Conservation (phyloP, 1,140 invertebrate species). For the Solenopsis invicta region DNA sequence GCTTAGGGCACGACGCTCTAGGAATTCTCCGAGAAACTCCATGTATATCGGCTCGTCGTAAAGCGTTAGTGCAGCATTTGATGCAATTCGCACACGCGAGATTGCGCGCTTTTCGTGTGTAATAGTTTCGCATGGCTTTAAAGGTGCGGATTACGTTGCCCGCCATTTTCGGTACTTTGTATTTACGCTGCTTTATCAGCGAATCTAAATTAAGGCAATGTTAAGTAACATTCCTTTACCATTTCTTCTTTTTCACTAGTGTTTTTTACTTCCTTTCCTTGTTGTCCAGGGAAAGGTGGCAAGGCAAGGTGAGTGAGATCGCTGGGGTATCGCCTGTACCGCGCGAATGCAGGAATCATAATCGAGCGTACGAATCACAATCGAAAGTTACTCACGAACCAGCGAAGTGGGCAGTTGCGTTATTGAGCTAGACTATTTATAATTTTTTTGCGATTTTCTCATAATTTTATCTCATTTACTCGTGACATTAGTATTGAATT, state of each 20-base stretch:
- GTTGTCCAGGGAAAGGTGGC: no score
- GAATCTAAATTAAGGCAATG: background rate
- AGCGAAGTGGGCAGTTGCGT: no score
- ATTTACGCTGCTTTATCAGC: background rate
- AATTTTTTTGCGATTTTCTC: no score
- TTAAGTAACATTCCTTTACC: background rate
- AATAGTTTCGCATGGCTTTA: slow-evolving; percentile 57
- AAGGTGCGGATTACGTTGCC: slow-evolving; percentile 23
- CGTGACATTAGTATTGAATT: no score
- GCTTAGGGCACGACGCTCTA: slow-evolving; percentile 71
- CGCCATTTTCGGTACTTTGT: slow-evolving; percentile 9
- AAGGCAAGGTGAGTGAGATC: no score
- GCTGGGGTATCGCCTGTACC: no score
- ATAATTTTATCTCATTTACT: no score
- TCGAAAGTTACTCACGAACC: no score
- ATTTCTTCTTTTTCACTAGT: background rate
- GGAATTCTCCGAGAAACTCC: slow-evolving; percentile 73
- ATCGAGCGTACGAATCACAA: no score
- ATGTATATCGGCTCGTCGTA: slow-evolving; percentile 71
- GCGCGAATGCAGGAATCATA: no score
- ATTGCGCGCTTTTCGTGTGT: slow-evolving; percentile 54
- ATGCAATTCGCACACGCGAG: slow-evolving; percentile 63
- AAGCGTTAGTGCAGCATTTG: slow-evolving; percentile 68
- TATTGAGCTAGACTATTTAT: no score
- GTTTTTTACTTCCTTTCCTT: background rate